Percentiles rank a stretch among this genome's conserved stretches.
phyloP scores from a whole-genome alignment of 2,888 invertebrate genomes.

The Cephalotes varians region DNA sequence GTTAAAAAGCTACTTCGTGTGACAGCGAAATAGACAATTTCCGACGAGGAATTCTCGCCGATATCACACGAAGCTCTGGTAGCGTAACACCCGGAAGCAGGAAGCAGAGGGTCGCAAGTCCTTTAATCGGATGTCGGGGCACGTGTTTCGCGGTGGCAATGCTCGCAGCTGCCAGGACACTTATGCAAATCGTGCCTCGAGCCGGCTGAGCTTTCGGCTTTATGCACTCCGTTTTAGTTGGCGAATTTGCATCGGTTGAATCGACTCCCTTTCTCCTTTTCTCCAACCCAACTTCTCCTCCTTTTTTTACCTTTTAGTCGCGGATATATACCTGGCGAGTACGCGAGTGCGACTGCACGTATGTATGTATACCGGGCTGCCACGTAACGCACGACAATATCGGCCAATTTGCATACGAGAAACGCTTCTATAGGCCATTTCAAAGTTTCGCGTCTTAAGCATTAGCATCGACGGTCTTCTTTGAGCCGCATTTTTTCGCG shows the following conservation, averaged over 20 bases:
- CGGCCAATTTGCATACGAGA: conserved; percentile 82
- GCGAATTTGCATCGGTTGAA: conserved; percentile 83
- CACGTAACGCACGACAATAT: conserved; percentile 81
- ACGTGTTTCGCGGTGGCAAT: conserved; percentile 81
- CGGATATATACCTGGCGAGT: conserved; percentile 72
- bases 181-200: conserved; percentile 83
- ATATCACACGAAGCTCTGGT: conserved; percentile 54
- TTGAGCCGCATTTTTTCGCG: conserved; percentile 30
- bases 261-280: conserved; percentile 74
- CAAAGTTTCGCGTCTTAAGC: conserved; percentile 56
- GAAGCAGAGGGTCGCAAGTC: conserved; percentile 74
- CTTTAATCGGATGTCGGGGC: conserved; percentile 82
- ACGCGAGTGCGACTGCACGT: conserved; percentile 61
- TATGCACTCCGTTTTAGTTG: conserved; percentile 81
- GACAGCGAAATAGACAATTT: conserved; percentile 33
- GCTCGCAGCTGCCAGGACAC: conserved; percentile 83
- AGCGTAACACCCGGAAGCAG: conserved; percentile 73
- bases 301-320: conserved; percentile 74
- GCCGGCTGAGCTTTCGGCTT: conserved; percentile 83
- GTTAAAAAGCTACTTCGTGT: background rate
- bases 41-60: conserved; percentile 53
- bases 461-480: conserved; percentile 33
- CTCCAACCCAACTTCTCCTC: conserved; percentile 56
- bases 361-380: conserved; percentile 67
- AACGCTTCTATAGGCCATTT: conserved; percentile 71